A percentile compares a stretch with the other conserved stretches of the same genome.
These are phyloP conservation scores for Anadara kagoshimensis DNA, from an alignment of 1,140 invertebrate genomes.

Conservation along the genomic window DNA sequence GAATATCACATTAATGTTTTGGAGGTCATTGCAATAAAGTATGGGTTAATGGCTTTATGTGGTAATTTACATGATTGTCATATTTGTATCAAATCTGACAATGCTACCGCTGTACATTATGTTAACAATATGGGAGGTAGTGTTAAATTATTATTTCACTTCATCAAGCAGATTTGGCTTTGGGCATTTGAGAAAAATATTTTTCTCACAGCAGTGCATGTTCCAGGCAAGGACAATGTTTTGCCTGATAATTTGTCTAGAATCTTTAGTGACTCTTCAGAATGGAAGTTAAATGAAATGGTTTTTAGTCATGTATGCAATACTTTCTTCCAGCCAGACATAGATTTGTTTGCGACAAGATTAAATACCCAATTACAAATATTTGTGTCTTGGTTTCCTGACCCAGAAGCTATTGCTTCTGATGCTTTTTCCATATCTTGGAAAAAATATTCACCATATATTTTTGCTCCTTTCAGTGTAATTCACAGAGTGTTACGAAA, in stretches of 20 bases:
- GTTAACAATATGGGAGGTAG: slow-evolving; percentile 41
- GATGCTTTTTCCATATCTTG: slow-evolving; percentile 29
- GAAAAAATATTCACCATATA: slow-evolving; percentile 1
- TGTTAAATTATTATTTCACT: slow-evolving; percentile 15
- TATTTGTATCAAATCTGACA: slow-evolving; percentile 35
- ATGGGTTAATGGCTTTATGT: not conserved
- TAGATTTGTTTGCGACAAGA: slow-evolving; percentile 28
- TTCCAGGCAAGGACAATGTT: slow-evolving; percentile 41
- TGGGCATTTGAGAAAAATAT: slow-evolving; percentile 38
- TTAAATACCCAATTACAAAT: slow-evolving; percentile 13
- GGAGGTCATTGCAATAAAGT: not conserved
- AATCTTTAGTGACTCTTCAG: slow-evolving; percentile 6
- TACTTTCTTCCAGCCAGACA: not conserved
- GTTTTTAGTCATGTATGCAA: not conserved
- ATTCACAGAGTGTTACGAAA: slow-evolving; percentile 15
- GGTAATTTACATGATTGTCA: not conserved
- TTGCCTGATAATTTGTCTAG: slow-evolving; percentile 29
- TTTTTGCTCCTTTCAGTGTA: slow-evolving; percentile 29
- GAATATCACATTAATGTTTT: slow-evolving; percentile 2
- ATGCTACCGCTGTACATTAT: slow-evolving; percentile 37
- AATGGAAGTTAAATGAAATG: not conserved
- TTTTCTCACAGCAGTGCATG: slow-evolving; percentile 33
- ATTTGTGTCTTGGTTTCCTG: slow-evolving; percentile 13
- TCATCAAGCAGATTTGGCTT: slow-evolving; percentile 30
- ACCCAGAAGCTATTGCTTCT: not conserved